Evolutionary conservation across 1,140 invertebrate species (phyloP).

Genomic region (Procambarus virginalis): DNA sequence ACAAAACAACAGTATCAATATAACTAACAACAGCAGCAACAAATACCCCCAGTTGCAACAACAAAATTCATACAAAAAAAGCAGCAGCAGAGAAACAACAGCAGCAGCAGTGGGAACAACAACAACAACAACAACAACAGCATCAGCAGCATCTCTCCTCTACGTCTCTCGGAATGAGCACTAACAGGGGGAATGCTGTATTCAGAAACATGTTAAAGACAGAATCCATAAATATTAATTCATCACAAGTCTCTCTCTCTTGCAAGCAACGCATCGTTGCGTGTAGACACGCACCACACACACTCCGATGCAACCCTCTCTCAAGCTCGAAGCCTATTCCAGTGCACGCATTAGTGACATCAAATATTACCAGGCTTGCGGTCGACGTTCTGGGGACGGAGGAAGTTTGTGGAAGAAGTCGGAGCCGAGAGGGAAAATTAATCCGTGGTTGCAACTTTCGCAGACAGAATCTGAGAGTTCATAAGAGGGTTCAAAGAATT

Average conservation of each 20-base stretch:
- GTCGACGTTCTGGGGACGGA: background rate
- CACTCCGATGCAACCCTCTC: background rate
- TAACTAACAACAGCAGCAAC: too few species aligned
- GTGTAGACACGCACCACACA: background rate
- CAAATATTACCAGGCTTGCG: background rate
- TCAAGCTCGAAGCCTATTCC: background rate
- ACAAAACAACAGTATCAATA: too few species aligned
- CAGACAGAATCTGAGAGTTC: background rate
- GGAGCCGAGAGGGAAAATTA: conserved; percentile 1
- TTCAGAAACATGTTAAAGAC: background rate
- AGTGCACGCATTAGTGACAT: background rate
- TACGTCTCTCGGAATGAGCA: background rate
- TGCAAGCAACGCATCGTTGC: too few species aligned
- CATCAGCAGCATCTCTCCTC: background rate
- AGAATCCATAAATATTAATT: conserved; percentile 2
- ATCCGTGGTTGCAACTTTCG: conserved; percentile 1
- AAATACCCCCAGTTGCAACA: too few species aligned
- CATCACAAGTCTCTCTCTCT: background rate
- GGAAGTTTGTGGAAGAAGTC: background rate
- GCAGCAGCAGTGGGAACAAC: too few species aligned
- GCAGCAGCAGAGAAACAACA: too few species aligned
- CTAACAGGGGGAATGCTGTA: background rate
- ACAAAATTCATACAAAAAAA: too few species aligned
- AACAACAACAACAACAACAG: too few species aligned
- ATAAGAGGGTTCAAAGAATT: background rate